These are phyloP conservation scores for Pseudorectes ferrugineus DNA, from an alignment of 2,113 vertebrate genomes.

Conservation along the genomic window DNA sequence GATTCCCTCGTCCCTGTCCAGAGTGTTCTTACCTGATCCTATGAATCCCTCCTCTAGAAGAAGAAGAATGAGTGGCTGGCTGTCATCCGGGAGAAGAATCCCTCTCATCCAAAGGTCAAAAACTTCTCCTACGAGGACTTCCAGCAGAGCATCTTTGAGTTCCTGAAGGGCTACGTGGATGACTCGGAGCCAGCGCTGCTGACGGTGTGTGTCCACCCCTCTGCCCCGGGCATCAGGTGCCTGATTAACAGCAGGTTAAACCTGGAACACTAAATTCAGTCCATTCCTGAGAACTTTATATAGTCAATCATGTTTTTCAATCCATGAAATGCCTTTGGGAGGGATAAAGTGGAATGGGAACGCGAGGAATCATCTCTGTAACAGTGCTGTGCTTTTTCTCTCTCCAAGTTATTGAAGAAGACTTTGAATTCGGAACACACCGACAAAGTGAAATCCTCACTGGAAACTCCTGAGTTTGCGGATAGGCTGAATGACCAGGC, in stretches of 20 bases:
- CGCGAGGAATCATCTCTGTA: neutral
- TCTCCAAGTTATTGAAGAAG: constrained; percentile 65
- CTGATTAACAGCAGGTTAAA: neutral
- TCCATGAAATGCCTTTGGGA: neutral
- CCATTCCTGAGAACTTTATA: fast-evolving
- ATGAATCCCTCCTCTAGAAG: constrained; percentile 60
- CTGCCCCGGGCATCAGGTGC: neutral
- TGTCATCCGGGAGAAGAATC: constrained; percentile 74
- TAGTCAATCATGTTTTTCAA: fast-evolving
- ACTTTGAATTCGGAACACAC: constrained; percentile 2
- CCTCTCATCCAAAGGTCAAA: constrained; percentile 72
- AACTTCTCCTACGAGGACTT: constrained; percentile 79
- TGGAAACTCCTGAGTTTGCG: neutral
- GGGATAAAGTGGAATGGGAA: neutral
- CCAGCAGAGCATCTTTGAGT: constrained; percentile 77
- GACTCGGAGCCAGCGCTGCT: constrained; percentile 75
- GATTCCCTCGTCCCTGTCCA: neutral
- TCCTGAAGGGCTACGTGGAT: constrained; percentile 71
- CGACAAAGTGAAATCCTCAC: fast-evolving
- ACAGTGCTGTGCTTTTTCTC: neutral
- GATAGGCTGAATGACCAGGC: neutral
- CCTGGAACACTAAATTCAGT: neutral
- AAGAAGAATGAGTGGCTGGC: constrained; percentile 64
- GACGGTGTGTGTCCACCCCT: constrained; percentile 60
- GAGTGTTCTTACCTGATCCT: neutral